Conservation (phyloP, 2,113 vertebrate genomes). For the Oreochromis spilurus region DNA sequence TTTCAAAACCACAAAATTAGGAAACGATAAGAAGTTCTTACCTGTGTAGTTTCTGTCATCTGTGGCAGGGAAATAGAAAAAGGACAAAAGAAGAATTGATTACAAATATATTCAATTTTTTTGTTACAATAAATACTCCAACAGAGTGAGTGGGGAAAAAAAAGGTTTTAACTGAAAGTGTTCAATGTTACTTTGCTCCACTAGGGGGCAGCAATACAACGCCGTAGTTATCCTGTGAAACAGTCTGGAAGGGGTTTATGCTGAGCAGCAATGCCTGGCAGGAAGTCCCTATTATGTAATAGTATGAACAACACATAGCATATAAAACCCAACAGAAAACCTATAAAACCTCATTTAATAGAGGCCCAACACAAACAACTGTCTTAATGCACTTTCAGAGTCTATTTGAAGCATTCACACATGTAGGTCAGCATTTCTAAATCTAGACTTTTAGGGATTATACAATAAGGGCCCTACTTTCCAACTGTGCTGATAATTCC, state of each 20-base stretch:
- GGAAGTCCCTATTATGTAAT: neutral
- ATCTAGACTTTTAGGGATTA: neutral
- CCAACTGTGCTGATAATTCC: slow-evolving; percentile 28
- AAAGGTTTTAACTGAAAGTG: neutral
- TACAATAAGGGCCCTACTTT: neutral
- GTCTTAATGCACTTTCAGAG: neutral
- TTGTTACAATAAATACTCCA: neutral
- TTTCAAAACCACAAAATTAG: neutral
- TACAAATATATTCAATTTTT: neutral
- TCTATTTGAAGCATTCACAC: neutral
- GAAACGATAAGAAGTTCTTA: slow-evolving; percentile 13
- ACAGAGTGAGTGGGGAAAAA: neutral
- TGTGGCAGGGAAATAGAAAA: slow-evolving; percentile 18
- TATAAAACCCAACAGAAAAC: neutral
- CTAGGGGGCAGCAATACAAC: slow-evolving; percentile 29
- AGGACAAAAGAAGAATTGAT: neutral
- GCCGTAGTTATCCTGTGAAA: neutral
- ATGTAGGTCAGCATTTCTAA: neutral
- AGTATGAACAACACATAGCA: neutral
- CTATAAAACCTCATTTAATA: neutral
- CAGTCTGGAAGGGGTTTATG: neutral
- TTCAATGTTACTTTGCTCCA: neutral
- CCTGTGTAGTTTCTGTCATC: slow-evolving; percentile 77
- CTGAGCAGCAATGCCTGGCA: neutral
- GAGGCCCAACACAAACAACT: neutral